Base-by-base conservation (phyloP, 2,888 invertebrate genomes). In the Deilephila elpenor region DNA sequence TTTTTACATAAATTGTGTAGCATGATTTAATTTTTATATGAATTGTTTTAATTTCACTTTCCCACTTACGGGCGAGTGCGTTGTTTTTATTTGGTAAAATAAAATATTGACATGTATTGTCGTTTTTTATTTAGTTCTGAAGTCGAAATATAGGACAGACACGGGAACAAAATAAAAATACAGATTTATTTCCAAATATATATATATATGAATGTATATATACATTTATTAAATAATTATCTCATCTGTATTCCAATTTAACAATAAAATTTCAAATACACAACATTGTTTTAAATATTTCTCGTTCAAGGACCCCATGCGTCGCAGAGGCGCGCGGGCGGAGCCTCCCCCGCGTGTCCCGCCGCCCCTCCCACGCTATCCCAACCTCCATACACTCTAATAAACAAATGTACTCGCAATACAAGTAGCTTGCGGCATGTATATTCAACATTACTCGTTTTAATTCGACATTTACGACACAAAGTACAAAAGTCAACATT, bases 251-350 rank as follows among this genome's bases (percentile, higher is more conserved):
- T 93, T 93, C 93, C 94, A 94, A 93, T 93, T 93, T 91, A 95
- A 95, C 95, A 95, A 95, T 95, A 95, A 93, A 95, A 92, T 92
- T 95, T 95, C 91, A 94, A 95, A 94, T 93, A 94, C 92, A 94
- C 94, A 95, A 95, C 95, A 95, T 94, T 89, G 51, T 89, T 92
- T 88, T 92, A 92, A 90, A 88, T 91, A 88, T 90, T 89, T 88
- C 89, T 85, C 90, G 90, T 88, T 88, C 90, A 81, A 87, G 93
- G 92, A 92, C 91, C 89, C 88, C 81, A 90, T 89, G 91, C 91
- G 80, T 74, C 78, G 81, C 81, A 80, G 25, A 51, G 77, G 75
- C 75, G 56, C 62, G 75, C 82, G 76, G 25, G 25, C 25, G 51
- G 14, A 51, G 14, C 14, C 51, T 3, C 51, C 51, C 0, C 51